Evolutionary conservation across 2,888 invertebrate species (phyloP).

Genomic region (Spodoptera picta): DNA sequence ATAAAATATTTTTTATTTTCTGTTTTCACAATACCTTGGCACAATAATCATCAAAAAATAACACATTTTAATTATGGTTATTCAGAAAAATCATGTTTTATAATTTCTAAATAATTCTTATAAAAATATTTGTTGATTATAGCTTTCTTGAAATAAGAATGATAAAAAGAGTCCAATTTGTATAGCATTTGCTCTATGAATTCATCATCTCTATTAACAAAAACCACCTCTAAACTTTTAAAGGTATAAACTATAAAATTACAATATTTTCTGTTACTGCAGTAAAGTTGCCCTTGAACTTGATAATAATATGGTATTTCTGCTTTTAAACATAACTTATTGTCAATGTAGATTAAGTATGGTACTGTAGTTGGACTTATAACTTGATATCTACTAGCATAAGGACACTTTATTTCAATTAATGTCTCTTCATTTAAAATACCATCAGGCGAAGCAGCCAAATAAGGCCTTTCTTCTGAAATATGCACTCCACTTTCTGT

Average conservation of each 20-base stretch:
- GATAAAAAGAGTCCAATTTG: constrained; percentile 21
- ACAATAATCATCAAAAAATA: no score
- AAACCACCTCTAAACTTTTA: constrained; percentile 37
- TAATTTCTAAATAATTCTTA: constrained; percentile 4
- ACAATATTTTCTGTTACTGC: constrained; percentile 34
- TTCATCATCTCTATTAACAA: constrained; percentile 24
- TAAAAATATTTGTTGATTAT: constrained; percentile 11
- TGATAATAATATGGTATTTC: constrained; percentile 18
- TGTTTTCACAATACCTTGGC: background rate
- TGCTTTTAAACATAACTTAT: constrained; percentile 4
- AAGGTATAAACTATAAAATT: constrained; percentile 48
- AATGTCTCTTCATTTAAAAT: constrained; percentile 35
- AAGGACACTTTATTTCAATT: constrained; percentile 36
- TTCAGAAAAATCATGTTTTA: background rate
- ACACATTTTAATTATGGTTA: no score
- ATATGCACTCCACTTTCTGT: constrained; percentile 29
- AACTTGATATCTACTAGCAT: constrained; percentile 8
- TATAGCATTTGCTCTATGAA: constrained; percentile 12
- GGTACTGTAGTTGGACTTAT: constrained; percentile 25
- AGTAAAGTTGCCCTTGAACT: constrained; percentile 37
- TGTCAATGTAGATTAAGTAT: constrained; percentile 3
- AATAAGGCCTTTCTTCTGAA: constrained; percentile 21
- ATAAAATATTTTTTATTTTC: background rate
- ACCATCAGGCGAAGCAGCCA: constrained; percentile 48
- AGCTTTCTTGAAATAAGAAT: constrained; percentile 13